Base-by-base conservation (phyloP, 2,113 vertebrate genomes). In the Spilogale gracilis region DNA sequence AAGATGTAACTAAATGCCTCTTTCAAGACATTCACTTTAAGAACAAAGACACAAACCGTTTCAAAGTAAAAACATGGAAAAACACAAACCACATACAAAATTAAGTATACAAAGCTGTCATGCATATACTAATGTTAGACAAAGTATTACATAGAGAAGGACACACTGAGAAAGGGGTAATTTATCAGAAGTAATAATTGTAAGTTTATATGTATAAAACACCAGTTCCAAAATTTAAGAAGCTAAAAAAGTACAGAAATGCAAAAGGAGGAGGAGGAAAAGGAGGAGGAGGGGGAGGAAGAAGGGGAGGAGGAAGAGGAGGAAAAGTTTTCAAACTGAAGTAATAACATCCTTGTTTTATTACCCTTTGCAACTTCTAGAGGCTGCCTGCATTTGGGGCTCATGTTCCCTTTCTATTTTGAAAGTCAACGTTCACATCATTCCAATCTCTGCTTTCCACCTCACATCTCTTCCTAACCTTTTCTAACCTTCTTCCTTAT, bases 61-160 rank as follows among this genome's bases (percentile, higher is more conserved):
- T 94, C 6, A 58, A 87, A 94, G 30, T 58, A n/a, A 87, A 87
- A 67, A 56, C 52, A 79, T n/a, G 13, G 61, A 25, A 86, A 93
- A 93, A 87, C 20, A 48, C 60, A 48, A 4, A 50, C 3, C 13
- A 60, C 13, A 2, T n/a, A 69, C 38, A 91, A 80, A 0, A 52
- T 1, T 25, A 58, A 83, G 52, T 48, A n/a, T n/a, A 48, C 13
- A 60, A 83, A 83, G 9, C 14, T 83, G 18, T 50, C 52, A 73
- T 50, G 52, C 38, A 3, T 50, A 23, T 6, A 71, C n/a, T 58
- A 60, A 25, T 9, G 71, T 18, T n/a, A 92, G 65, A 58, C 20
- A 92, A 60, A 84, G 14, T 74, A 30, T 23, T 74, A 76, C 27
- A 73, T n/a, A 92, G 74, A 45, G 20, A 45, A 86, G 30, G 43